Percentiles rank a stretch among this genome's conserved stretches.
These are phyloP conservation scores for Perizoma flavofasciatum DNA, from an alignment of 2,888 invertebrate genomes.

Conservation along the genomic window DNA sequence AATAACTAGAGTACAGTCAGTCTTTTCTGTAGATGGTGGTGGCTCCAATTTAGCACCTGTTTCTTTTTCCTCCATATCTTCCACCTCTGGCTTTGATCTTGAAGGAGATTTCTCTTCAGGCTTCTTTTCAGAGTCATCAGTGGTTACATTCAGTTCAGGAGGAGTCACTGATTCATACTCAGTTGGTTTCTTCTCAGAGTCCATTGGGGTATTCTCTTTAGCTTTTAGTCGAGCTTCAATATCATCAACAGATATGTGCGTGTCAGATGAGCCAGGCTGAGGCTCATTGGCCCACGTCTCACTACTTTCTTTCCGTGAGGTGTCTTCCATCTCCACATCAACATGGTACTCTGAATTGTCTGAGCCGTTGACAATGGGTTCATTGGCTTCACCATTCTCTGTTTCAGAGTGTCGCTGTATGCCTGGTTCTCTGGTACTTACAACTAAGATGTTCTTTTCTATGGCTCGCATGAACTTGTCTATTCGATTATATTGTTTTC, in stretches of 20 bases:
- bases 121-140: slow-evolving; percentile 54
- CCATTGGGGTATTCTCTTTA: slow-evolving; percentile 70
- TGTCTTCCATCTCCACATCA: slow-evolving; percentile 82
- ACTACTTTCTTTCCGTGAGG: slow-evolving; percentile 75
- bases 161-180: slow-evolving; percentile 67
- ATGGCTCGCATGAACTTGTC: slow-evolving; percentile 99
- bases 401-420: slow-evolving; percentile 83
- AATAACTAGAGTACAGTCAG: slow-evolving; percentile 50
- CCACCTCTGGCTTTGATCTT: slow-evolving; percentile 39
- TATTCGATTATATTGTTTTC: slow-evolving; percentile 96
- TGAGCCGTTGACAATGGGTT: slow-evolving; percentile 84
- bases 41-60: slow-evolving; percentile 23
- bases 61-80: slow-evolving; percentile 47
- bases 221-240: slow-evolving; percentile 73
- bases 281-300: slow-evolving; percentile 64
- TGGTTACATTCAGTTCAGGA: slow-evolving; percentile 57
- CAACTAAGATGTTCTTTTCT: slow-evolving; percentile 96
- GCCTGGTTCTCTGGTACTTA: slow-evolving; percentile 89
- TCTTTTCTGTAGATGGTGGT: slow-evolving; percentile 16
- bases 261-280: slow-evolving; percentile 72
- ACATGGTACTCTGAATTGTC: slow-evolving; percentile 82
- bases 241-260: slow-evolving; percentile 71
- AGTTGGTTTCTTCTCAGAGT: slow-evolving; percentile 55
- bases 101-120: slow-evolving; percentile 35
- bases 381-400: slow-evolving; percentile 87